Evolutionary conservation across 2,113 vertebrate species (phyloP).

Genomic region (Cynopterus brachyotis): DNA sequence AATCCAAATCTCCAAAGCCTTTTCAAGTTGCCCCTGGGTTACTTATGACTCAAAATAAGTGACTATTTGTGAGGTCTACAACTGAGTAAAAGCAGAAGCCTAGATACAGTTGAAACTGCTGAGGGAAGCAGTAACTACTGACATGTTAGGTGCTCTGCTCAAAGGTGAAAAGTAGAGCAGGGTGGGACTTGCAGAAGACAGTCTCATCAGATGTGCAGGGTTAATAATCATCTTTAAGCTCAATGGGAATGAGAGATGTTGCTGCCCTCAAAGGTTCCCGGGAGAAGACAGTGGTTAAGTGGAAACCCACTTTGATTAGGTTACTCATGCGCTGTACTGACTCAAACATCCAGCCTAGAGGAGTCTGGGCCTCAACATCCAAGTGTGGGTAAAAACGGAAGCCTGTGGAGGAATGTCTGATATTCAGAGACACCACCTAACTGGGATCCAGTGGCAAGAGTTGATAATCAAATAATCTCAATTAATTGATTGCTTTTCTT

Average conservation of each 20-base stretch:
- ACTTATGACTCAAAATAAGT: background rate
- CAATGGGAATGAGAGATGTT: background rate
- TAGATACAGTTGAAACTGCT: background rate
- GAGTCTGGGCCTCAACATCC: background rate
- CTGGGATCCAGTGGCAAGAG: background rate
- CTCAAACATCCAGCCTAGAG: background rate
- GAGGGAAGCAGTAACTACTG: background rate
- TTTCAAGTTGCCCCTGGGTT: background rate
- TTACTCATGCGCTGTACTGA: background rate
- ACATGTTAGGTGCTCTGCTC: background rate
- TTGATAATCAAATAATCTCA: background rate
- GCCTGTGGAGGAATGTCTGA: background rate
- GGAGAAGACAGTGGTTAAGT: background rate
- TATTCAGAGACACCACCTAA: background rate
- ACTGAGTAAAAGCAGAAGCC: background rate
- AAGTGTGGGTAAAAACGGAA: background rate
- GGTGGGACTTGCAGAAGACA: background rate
- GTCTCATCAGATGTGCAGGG: background rate
- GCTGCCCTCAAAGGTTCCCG: background rate
- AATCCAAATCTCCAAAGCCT: background rate
- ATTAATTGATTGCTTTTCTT: background rate
- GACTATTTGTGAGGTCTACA: background rate
- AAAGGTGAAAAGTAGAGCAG: background rate
- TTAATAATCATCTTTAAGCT: background rate
- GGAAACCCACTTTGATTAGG: background rate